Base-by-base conservation (phyloP, 2,888 invertebrate species). In the Scaptomyza cyrtandrae region DNA sequence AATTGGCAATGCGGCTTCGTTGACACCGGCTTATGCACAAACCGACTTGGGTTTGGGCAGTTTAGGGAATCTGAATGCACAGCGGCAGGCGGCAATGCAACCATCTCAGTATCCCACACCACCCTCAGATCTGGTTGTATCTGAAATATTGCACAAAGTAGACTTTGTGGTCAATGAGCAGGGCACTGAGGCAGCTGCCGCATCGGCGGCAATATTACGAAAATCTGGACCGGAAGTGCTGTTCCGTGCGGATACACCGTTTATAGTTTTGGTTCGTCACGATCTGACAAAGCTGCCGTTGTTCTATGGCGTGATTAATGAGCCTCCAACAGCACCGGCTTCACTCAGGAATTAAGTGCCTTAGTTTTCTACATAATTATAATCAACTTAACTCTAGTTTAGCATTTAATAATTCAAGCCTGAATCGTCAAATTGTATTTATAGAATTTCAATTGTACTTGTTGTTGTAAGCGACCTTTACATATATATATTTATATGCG, bases 141-240 rank as follows among this genome's bases (percentile, higher is more conserved):
- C 94, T 43, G 93, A 94, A 48, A 93, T 95, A 24, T 76, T 95
- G 6, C 95, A 95, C 76, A 95, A 94, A 80, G 93, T 95, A 67
- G 94, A 94, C 75, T 93, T 95, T 41, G 93, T 92, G 1, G 93
- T 95, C 6, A 94, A 93, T 31, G 95, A 95, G 81, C 93, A 93
- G 27, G 95, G 95, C 1, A 95, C 95, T 0, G 94, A 94, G 87
- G 95, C 95, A 0, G 94, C 95, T 0, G 95, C 92, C 6, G 94
- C 94, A 0, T 95, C 95, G 0, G 91, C 93, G 0, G 92, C 94
- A 0, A 91, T 93, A 54, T 82, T 95, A 19, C 92, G 93, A 7
- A 92, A 94, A 66, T 93, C 93, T 43, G 94, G 94, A 0, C 93
- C 93, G 9, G 92, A 93, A 79, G 89, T 93, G 0, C 62, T 89